Base-by-base conservation (phyloP, 1,140 invertebrate genomes). In the Drosophila watanabei region DNA sequence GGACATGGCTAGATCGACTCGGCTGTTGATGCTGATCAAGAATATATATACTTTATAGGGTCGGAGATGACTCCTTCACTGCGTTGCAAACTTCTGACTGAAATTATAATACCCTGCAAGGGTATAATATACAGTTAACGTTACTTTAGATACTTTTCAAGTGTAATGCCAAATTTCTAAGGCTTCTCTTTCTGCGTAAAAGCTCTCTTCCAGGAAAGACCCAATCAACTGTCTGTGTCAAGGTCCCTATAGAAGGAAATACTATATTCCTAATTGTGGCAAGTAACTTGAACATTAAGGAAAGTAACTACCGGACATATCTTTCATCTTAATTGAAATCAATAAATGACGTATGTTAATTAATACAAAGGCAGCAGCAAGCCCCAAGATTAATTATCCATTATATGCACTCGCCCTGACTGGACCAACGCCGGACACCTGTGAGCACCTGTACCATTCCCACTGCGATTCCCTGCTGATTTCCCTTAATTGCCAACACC, bases 401-500 rank as follows among this genome's bases (percentile, higher is more conserved):
- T 52, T 77, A 59, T 58, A 66, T 77, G 59, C 59, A 75, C 20
- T 39, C 54, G 56, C 45, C n/a, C 39, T 72, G 56, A 61, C 52
- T 62, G 56, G 30, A 18, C 37, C 14, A 7, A 20, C n/a, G 20
- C 5, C 30, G 3, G n/a, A 6, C 49, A 52, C 30, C 49, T 52
- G 49, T 18, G 9, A 5, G 14, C 62, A 43, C 16, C 56, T 33
- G 35, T 18, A n/a, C 72, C 9, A n/a, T 63, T 39, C 24, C n/a
- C 48, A 32, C n/a, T 60, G 66, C 75, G 48, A 60, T 64, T 78
- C 75, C 73, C 71, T 89, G 85, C 79, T 78, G 85, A 89, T 76
- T 82, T 79, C 79, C 88, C 54, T 85, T 85, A 90, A 89, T 90
- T 85, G 71, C 75, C 71, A 66, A 75, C 75, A 80, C 85, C 75